Evolutionary conservation across 2,113 vertebrate genomes (phyloP).

Genomic region (Emydura subglobosa): DNA sequence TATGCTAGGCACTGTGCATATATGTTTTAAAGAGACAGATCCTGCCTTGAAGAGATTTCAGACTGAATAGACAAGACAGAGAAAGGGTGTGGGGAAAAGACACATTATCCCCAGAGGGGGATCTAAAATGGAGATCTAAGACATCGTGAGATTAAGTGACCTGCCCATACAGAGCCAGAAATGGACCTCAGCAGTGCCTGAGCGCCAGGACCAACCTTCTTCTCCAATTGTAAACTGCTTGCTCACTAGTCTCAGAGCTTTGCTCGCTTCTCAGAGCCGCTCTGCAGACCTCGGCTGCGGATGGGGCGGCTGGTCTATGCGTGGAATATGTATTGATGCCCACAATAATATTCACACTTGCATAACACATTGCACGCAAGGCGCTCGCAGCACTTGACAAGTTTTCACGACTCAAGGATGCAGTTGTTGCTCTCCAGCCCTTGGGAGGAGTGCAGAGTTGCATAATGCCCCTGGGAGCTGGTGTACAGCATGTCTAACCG

Average conservation of each 20-base stretch:
- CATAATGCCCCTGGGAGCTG: background rate
- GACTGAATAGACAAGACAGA: background rate
- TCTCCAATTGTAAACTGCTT: background rate
- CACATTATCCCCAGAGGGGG: background rate
- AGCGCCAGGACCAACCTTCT: background rate
- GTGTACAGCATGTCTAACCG: background rate
- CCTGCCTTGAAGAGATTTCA: background rate
- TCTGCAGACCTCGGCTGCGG: background rate
- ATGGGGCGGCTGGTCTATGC: background rate
- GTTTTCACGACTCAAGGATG: background rate
- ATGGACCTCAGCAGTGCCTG: background rate
- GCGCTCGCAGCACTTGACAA: background rate
- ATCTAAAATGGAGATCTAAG: background rate
- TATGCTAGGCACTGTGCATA: background rate
- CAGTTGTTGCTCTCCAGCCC: background rate
- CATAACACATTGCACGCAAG: background rate
- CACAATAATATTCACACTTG: background rate
- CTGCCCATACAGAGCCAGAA: background rate
- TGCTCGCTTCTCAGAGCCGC: background rate
- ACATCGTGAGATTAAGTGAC: background rate
- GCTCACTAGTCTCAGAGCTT: background rate
- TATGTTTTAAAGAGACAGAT: background rate
- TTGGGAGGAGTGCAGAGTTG: background rate
- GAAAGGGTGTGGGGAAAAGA: background rate
- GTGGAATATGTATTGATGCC: background rate